Evolutionary conservation across 37 sponge, comb jelly and placozoan species (phyloP), one percentile per base, ranked within the genome.

Genomic region (Halichondria panicea): DNA sequence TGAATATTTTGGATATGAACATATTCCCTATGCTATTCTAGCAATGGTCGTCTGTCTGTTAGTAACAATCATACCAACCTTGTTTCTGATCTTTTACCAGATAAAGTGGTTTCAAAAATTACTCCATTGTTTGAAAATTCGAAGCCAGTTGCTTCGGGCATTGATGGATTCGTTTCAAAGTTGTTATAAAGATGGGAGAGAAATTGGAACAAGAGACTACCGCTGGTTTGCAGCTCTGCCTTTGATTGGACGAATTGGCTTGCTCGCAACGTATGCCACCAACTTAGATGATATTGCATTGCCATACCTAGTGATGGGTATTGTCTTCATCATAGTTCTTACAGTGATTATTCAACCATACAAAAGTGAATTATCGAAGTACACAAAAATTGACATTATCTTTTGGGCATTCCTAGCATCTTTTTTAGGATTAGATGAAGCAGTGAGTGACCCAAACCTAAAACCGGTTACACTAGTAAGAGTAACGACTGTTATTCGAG

Each of bases 121-220:
- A 44, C 35, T 76, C 8, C 44, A 63, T 30, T 11, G 27, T 2
- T 50, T 33, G 46, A 35, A 25, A 21, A 5, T 44, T 31, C 38
- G 76, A 13, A 34, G 76, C n/a, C 62, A 46, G 8, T 18, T 46
- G 18, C 44, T 74, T 1, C 75, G 65, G 6, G 63, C 61, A 30
- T 76, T 84, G 28, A 24, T 89, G 18, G 81, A 80, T 38, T 61
- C 63, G 0, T 89, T 81, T 63, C 77, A 89, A 52, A 81, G 90
- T 13, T 84, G 85, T 61, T 89, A 84, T 50, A 75, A 83, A 39
- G 81, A 89, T 75, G 84, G 84, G 28, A 84, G 61, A n/a, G n/a
- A n/a, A 24, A 52, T 76, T 30, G 70, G 79, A 5, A 52, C 72
- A 36, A 61, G 58, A 34, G 74, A 84, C 39, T 80, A 48, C 42